Percentiles rank a stretch among this genome's conserved stretches.
phyloP scores from a whole-genome alignment of 1,140 invertebrate species.

The Acyrthosiphon pisum region DNA sequence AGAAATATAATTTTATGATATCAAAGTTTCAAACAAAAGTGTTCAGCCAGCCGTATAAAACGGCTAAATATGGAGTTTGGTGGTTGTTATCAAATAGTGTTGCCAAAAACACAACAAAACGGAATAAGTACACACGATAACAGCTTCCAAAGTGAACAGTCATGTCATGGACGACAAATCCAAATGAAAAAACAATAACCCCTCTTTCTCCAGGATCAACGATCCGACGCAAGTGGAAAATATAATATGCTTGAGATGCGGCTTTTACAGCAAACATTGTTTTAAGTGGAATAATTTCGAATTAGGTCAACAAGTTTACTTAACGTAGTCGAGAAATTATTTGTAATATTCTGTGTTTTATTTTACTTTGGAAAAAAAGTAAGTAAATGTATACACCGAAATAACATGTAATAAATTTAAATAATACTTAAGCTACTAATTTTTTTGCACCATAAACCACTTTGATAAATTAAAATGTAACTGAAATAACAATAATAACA shows the following conservation, averaged over 20 bases:
- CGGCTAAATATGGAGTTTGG: neutral
- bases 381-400: neutral
- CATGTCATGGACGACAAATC: slow-evolving; percentile 30
- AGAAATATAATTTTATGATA: neutral
- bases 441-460: neutral
- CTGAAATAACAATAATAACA: neutral
- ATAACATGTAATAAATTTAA: slow-evolving; percentile 19
- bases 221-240: neutral
- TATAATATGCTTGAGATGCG: neutral
- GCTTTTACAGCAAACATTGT: neutral
- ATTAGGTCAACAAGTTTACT: slow-evolving; percentile 37
- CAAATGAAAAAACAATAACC: slow-evolving; percentile 32
- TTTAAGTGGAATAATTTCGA: slow-evolving; percentile 45
- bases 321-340: neutral
- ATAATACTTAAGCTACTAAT: neutral
- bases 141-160: neutral
- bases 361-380: neutral
- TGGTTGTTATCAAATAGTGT: slow-evolving; percentile 16
- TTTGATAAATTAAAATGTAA: slow-evolving; percentile 11
- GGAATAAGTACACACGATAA: slow-evolving; percentile 28
- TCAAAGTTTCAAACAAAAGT: slow-evolving; percentile 28
- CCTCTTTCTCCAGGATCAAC: neutral
- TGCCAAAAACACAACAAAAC: neutral
- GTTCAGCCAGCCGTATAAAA: slow-evolving; percentile 25
- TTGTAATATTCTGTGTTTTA: neutral